A percentile compares a stretch with the other conserved stretches of the same genome.
Conservation (phyloP, 2,888 invertebrate genomes). For the Neocrepidodera transversa region DNA sequence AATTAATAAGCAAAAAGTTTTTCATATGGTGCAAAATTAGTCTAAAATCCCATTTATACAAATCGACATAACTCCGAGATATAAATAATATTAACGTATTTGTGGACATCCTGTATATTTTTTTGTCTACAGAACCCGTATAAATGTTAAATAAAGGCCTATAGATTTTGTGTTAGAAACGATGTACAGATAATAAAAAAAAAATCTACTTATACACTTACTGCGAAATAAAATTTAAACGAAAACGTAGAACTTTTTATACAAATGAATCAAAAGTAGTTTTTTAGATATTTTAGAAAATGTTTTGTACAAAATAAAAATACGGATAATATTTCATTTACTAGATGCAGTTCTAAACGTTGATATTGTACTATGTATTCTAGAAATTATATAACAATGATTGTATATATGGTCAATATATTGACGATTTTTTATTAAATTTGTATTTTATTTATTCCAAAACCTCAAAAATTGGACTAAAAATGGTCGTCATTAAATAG, state of each 20-base stretch:
- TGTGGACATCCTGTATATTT: neutral
- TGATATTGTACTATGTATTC: constrained; percentile 52
- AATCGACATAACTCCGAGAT: too few species aligned
- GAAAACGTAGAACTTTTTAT: constrained; percentile 59
- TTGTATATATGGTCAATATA: constrained; percentile 60
- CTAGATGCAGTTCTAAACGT: constrained; percentile 17
- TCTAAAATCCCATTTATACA: too few species aligned
- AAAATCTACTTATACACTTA: neutral
- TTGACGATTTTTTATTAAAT: constrained; percentile 49
- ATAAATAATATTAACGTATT: too few species aligned
- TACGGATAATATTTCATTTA: constrained; percentile 37
- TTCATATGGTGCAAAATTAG: too few species aligned
- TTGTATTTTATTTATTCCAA: too few species aligned
- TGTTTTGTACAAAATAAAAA: constrained; percentile 58
- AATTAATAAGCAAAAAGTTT: too few species aligned
- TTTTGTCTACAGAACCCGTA: neutral
- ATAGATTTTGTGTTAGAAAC: constrained; percentile 3
- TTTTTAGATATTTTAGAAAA: constrained; percentile 62
- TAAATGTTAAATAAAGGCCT: neutral
- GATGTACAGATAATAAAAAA: constrained; percentile 5
- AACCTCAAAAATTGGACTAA: too few species aligned
- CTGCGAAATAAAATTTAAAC: constrained; percentile 26
- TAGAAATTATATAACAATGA: constrained; percentile 53
- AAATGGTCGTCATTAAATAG: too few species aligned
- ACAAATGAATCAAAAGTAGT: constrained; percentile 62